Base-by-base conservation (phyloP, 2,113 vertebrate species). In the Narcine bancroftii region DNA sequence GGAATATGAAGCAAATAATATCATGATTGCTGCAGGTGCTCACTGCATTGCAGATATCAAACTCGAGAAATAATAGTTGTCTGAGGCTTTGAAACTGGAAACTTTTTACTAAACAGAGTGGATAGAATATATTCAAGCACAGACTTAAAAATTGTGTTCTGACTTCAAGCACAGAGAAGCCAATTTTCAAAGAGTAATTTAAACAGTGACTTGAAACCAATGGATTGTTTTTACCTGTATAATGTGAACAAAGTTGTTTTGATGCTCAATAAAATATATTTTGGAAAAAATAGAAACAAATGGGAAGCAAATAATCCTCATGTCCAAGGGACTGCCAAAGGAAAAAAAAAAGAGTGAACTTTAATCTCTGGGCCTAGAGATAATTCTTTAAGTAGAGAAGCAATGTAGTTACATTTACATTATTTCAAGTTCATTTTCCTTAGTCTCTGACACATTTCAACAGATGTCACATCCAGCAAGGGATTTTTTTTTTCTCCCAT, bases 151-250 rank as follows among this genome's bases (percentile, higher is more conserved):
- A n/a, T 60, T 60, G 19, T 63, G 53, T 87, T 63, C 13, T 53
- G 63, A 36, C 56, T 87, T 63, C 83, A 50, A 53, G n/a, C 53
- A 21, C 29, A n/a, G 45, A 33, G 26, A 60, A 87, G 17, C n/a
- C 21, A 36, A 7, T 63, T 87, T 87, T 60, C 29, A 63, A n/a
- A 33, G 83, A 63, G 33, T 36, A 56, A 87, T 36, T 36, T 17
- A 87, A 85, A 36, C n/a, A n/a, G n/a, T n/a, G n/a, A n/a, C 50
- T 87, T 87, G 83, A 60, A 29, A 60, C 26, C 36, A 87, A 60
- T 87, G n/a, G 33, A 13, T 60, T 87, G 15, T 47, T n/a, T n/a
- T n/a, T n/a, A n/a, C n/a, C n/a, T n/a, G n/a, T n/a, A n/a, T n/a
- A n/a, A n/a, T n/a, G n/a, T n/a, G n/a, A n/a, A n/a, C n/a, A n/a